Base-by-base conservation (phyloP, 1,140 invertebrate species). In the Drosophila sturtevanti region DNA sequence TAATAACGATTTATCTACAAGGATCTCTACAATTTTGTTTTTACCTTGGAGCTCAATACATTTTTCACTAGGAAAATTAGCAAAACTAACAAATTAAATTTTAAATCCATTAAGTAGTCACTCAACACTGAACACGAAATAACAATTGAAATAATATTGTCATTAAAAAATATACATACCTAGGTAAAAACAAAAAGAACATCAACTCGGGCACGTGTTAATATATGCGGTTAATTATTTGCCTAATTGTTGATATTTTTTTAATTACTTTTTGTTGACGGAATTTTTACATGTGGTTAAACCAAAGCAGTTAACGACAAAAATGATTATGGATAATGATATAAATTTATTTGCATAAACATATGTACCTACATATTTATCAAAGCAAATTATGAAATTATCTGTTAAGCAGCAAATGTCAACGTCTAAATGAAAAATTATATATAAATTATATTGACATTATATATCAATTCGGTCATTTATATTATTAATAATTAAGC, bases 201-300 rank as follows among this genome's bases (percentile, higher is more conserved):
- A 44, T 44, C 41, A 44, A 2, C 38, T 41, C n/a, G 38, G 4
- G 4, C 14, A 44, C n/a, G n/a, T 35, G 34, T 34, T 34, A 52
- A 52, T 1, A 51, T 10, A 14, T 24, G 34, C 34, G 34, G 22
- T 63, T 72, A 73, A 56, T 52, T 54, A 35, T 54, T 60, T 66
- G 70, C 66, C 70, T 73, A 66, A 74, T 74, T 73, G 60, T 55
- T 66, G 44, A 54, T 31, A 37, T 74, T 60, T 74, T 60, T 67
- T 52, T 74, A 66, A 66, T 74, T 31, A 38, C 22, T 55, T 44
- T 69, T 52, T 60, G 27, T 4, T 6, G 6, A 34, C 7, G 12
- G 1, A 44, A 44, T 44, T 14, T 44, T 18, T 14, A 16, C 41
- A 44, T 18, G 14, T 44, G 16, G 16, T 44, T 44, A 44, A 44